Conservation (phyloP, 2,888 invertebrate genomes). For the Dendrolimus houi region DNA sequence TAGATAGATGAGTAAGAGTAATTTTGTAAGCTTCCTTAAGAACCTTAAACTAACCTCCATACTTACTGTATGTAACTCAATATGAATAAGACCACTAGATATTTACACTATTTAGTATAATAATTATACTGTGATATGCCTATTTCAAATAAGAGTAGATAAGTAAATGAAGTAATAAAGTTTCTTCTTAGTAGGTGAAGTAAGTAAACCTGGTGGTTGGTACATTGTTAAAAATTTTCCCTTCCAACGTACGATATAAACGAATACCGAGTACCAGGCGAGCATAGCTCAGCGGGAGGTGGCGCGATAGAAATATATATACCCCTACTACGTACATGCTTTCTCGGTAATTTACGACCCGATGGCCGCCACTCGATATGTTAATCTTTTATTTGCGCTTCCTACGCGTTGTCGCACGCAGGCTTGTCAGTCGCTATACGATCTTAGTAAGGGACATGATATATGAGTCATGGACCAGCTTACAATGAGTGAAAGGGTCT, state of each 20-base stretch:
- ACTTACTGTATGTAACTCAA: no score
- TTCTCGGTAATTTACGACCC: conserved; percentile 44
- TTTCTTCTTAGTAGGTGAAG: no score
- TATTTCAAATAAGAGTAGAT: no score
- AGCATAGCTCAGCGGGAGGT: conserved; percentile 43
- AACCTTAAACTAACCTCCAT: no score
- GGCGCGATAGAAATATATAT: conserved; percentile 60
- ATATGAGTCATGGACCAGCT: neutral
- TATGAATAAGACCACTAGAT: no score
- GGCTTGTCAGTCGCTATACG: neutral
- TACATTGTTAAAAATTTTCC: no score
- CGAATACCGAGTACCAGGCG: conserved; percentile 17
- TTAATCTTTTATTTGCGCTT: conserved; percentile 42
- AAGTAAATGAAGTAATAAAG: no score
- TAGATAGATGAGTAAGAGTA: no score
- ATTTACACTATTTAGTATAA: no score
- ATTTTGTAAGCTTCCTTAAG: no score
- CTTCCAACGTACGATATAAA: neutral
- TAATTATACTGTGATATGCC: no score
- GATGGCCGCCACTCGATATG: conserved; percentile 21
- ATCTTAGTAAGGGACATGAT: neutral
- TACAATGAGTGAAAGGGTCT: neutral
- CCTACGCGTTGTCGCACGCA: conserved; percentile 25
- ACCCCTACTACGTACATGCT: conserved; percentile 23
- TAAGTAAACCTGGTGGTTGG: no score